Evolutionary conservation across 2,888 invertebrate genomes (phyloP), one percentile per base, ranked within the genome.

Genomic region (Pachliopta kotzebuea): DNA sequence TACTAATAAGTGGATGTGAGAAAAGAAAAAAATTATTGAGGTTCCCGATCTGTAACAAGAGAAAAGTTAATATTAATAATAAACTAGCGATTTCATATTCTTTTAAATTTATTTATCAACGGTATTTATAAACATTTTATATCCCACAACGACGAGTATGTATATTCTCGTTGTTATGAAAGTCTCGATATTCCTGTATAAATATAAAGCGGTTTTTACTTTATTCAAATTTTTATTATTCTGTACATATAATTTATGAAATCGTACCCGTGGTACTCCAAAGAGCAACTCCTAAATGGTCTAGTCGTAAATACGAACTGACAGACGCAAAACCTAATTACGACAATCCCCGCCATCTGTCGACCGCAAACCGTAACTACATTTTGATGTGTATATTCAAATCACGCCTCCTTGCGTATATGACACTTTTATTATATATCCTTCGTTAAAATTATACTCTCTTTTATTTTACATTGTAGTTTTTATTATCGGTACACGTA

Each of bases 1-100:
- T 91, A 69, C 84, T 88, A 70, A 91, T 75, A 69, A 86, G 85
- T 31, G 90, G 88, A 68, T 91, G 91, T 68, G 90, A 89, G 69
- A 90, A 74, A 62, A 91, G 72, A 72, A 78, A 91, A 71, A 83
- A 91, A 69, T 89, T 74, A 69, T 84, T 87, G 72, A 91, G 72
- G 74, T 79, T 85, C 59, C 91, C 91, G 74, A 91, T 91, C 91
- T 91, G 89, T 31, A 84, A 86, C 78, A 69, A 81, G 78, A 71
- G 66, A 73, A 71, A 63, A 23, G 24, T 53, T 65, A 67, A 62
- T 50, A 8, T 52, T 52, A 52, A 21, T 52, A 52, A 52, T 2
- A 52, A 52, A 52, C 6, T 37, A 37, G 4, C 37, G 4, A 14
- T 37, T 14, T 14, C 9, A 9, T 31, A 11, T 9, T 31, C 11